Conservation (phyloP, 2,888 invertebrate genomes). For the Brassicogethes aeneus region DNA sequence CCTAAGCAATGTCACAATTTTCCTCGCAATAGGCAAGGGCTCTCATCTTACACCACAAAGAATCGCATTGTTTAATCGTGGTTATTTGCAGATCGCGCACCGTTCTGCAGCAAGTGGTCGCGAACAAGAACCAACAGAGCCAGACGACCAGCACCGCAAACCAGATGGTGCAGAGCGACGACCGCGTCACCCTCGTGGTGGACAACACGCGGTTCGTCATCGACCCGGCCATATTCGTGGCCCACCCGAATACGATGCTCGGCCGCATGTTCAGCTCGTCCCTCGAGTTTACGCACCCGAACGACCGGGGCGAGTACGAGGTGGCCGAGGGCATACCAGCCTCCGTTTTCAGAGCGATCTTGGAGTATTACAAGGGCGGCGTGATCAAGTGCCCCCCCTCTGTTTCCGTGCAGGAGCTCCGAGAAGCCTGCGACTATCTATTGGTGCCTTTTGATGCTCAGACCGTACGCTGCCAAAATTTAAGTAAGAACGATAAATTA, state of each 20-base stretch:
- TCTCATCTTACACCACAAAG: neutral
- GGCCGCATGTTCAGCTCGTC: constrained; percentile 98
- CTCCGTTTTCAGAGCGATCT: constrained; percentile 86
- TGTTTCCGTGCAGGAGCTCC: constrained; percentile 89
- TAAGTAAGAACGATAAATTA: constrained; percentile 54
- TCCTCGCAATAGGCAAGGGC: constrained; percentile 41
- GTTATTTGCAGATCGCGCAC: constrained; percentile 16
- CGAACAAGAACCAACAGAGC: constrained; percentile 1
- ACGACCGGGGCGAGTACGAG: constrained; percentile 94
- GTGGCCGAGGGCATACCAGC: constrained; percentile 94
- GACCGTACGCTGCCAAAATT: constrained; percentile 92
- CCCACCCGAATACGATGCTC: constrained; percentile 97
- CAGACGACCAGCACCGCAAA: constrained; percentile 15
- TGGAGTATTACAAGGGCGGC: constrained; percentile 91
- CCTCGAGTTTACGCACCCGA: constrained; percentile 84
- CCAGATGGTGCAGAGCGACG: constrained; percentile 45
- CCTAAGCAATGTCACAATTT: constrained; percentile 44
- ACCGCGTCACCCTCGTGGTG: constrained; percentile 87
- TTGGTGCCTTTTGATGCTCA: constrained; percentile 95
- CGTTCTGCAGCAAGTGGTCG: constrained; percentile 11
- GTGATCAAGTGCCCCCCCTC: constrained; percentile 91
- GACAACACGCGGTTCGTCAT: constrained; percentile 89
- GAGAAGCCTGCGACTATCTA: constrained; percentile 98
- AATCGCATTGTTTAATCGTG: neutral
- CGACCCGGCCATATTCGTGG: constrained; percentile 85